Conservation (phyloP, 2,113 vertebrate species). For the Phasianus colchicus region DNA sequence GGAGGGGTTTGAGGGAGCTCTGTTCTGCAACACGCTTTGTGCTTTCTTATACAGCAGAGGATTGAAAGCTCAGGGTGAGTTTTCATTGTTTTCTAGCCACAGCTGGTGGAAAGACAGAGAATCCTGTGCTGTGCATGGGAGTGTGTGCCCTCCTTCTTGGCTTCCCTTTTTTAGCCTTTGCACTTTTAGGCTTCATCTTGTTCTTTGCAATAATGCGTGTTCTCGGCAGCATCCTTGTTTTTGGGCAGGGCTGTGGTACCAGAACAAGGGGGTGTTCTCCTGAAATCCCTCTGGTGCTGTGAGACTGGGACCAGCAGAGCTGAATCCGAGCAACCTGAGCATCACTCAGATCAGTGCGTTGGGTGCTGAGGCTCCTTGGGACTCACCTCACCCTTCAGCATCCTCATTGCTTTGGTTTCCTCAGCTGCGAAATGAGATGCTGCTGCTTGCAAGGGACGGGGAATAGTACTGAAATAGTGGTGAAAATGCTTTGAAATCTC, state of each 20-base stretch:
- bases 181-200: background rate
- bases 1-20: background rate
- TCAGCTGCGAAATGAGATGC: background rate
- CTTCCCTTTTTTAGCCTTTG: background rate
- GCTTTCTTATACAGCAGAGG: background rate
- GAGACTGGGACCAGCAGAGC: background rate
- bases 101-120: background rate
- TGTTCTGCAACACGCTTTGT: rapidly evolving
- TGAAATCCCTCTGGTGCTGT: background rate
- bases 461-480: background rate
- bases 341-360: rapidly evolving
- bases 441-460: background rate
- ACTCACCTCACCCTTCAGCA: background rate
- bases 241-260: background rate
- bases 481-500: background rate
- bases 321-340: background rate
- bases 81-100: background rate
- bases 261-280: background rate
- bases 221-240: background rate
- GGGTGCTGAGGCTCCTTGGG: rapidly evolving
- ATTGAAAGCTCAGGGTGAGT: background rate
- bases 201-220: background rate
- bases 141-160: rapidly evolving
- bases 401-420: background rate
- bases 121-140: rapidly evolving